Evolutionary conservation across 2,113 vertebrate genomes (phyloP).

Genomic region (Martes martes): DNA sequence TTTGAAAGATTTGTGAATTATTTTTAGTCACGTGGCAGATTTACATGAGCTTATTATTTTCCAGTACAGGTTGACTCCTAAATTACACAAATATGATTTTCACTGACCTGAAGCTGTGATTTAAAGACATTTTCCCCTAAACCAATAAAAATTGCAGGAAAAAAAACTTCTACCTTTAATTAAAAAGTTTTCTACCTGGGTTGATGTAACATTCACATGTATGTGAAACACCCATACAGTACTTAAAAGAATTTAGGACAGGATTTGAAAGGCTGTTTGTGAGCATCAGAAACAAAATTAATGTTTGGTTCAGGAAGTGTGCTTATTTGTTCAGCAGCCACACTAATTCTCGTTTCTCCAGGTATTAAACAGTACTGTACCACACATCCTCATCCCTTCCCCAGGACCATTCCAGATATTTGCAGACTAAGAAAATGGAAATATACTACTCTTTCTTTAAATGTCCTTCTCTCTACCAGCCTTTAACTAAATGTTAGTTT

Average conservation of each 20-base stretch:
- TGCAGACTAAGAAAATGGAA: slow-evolving; percentile 35
- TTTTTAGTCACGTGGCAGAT: not conserved
- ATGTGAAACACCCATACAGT: not conserved
- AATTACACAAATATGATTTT: slow-evolving; percentile 27
- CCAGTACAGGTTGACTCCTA: not conserved
- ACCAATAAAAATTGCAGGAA: not conserved
- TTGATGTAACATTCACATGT: not conserved
- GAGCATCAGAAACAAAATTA: not conserved
- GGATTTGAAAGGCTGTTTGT: slow-evolving; percentile 4
- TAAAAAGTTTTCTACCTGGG: not conserved
- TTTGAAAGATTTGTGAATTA: slow-evolving; percentile 28
- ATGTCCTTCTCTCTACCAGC: not conserved
- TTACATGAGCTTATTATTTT: slow-evolving; percentile 28
- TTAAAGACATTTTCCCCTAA: not conserved
- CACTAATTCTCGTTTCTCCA: not conserved
- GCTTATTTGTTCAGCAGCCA: not conserved
- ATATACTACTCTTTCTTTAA: not conserved
- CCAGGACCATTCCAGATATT: not conserved
- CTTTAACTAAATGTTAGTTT: slow-evolving; percentile 30
- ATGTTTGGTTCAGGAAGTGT: not conserved
- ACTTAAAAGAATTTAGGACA: not conserved
- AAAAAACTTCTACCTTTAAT: not conserved
- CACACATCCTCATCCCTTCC: not conserved
- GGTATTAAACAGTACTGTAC: not conserved
- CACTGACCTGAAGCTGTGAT: not conserved